These are phyloP conservation scores for Nerophis lumbriciformis DNA, from an alignment of 2,113 vertebrate species.

Conservation along the genomic window DNA sequence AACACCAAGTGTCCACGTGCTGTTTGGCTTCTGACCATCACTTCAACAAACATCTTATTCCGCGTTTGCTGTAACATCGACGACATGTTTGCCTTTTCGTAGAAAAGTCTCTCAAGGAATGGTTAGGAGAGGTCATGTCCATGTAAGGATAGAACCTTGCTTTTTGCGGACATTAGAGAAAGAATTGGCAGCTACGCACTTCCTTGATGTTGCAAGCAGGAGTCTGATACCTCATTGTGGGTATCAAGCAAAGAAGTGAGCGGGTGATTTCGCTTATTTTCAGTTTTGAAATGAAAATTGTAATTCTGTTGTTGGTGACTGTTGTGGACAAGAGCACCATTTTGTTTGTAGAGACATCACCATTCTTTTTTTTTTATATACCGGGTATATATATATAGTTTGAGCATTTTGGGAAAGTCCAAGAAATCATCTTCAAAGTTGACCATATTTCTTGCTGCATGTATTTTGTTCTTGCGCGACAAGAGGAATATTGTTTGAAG, in stretches of 20 bases:
- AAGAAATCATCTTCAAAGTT: background rate
- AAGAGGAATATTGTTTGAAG: background rate
- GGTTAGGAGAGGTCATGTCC: background rate
- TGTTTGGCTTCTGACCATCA: constrained; percentile 23
- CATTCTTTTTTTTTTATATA: constrained; percentile 8
- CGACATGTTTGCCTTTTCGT: constrained; percentile 60
- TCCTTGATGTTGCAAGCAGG: constrained; percentile 18
- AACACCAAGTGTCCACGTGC: constrained; percentile 19
- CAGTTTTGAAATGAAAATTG: constrained; percentile 5
- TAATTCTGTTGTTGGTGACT: constrained; percentile 19
- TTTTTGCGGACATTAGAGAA: no score
- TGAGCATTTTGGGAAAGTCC: background rate
- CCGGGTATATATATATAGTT: no score
- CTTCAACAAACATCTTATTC: constrained; percentile 19
- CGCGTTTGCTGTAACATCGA: constrained; percentile 19
- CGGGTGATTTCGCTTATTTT: no score
- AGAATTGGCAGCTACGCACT: background rate
- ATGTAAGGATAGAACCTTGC: background rate
- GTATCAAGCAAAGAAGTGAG: background rate
- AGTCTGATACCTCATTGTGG: constrained; percentile 42
- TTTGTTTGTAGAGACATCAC: constrained; percentile 3
- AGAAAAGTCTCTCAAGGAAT: constrained; percentile 12
- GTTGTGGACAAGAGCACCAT: constrained; percentile 6
- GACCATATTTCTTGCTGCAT: background rate
- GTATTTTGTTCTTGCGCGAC: background rate